Evolutionary conservation across 2,113 vertebrate species (phyloP).

Genomic region (Sceloporus tristichus): DNA sequence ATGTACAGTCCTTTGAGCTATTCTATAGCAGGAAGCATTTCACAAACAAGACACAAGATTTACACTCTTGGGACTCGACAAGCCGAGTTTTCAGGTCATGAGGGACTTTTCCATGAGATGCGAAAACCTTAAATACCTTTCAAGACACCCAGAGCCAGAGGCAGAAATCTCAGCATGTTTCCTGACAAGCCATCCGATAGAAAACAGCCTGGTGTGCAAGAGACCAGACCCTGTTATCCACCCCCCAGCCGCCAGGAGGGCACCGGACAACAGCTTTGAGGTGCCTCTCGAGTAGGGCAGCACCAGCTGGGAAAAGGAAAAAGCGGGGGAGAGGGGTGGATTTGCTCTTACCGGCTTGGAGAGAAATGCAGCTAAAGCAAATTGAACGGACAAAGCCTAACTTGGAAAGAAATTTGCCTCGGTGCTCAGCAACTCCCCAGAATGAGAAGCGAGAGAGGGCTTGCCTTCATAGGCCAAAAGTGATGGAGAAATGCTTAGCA

Average conservation of each 20-base stretch:
- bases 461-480: slow-evolving; percentile 60
- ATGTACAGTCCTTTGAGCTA: slow-evolving; percentile 87
- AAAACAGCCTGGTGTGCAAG: slow-evolving; percentile 70
- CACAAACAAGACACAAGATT: slow-evolving; percentile 80
- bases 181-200: slow-evolving; percentile 74
- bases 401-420: slow-evolving; percentile 68
- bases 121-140: slow-evolving; percentile 79
- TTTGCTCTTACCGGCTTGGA: slow-evolving; percentile 66
- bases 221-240: slow-evolving; percentile 60
- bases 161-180: slow-evolving; percentile 77
- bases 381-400: slow-evolving; percentile 66
- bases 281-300: slow-evolving; percentile 70
- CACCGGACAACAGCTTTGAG: slow-evolving; percentile 46
- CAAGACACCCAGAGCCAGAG: slow-evolving; percentile 78
- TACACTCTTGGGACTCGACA: slow-evolving; percentile 72
- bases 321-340: slow-evolving; percentile 69
- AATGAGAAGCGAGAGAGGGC: slow-evolving; percentile 61
- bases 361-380: slow-evolving; percentile 58
- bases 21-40: slow-evolving; percentile 85
- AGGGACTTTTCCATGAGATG: slow-evolving; percentile 79
- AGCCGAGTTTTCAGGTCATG: slow-evolving; percentile 74
- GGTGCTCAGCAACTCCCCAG: slow-evolving; percentile 59
- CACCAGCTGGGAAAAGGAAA: slow-evolving; percentile 73
- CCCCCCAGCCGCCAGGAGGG: slow-evolving; percentile 59
- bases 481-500: slow-evolving; percentile 60